Base-by-base conservation (phyloP, 2,797 vertebrate species). In the Labroides dimidiatus region DNA sequence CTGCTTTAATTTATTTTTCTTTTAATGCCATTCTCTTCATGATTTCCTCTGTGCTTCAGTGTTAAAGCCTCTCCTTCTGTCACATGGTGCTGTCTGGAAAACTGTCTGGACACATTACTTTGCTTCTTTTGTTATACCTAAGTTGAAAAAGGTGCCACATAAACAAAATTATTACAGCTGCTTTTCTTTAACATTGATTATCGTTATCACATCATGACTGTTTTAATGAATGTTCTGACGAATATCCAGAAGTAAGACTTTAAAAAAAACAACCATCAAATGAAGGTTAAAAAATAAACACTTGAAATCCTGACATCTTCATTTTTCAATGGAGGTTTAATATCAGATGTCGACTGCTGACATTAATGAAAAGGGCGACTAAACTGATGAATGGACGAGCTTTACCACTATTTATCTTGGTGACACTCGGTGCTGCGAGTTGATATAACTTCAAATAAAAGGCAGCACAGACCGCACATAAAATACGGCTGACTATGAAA, bases 371-470 rank as follows among this genome's bases (percentile, higher is more conserved):
- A 69, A 43, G 27, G n/a, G 39, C 16, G 20, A 52, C 47, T 45
- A 49, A 71, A 43, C 59, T 78, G 69, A 73, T 72, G 39, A 66
- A 82, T 62, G 50, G 64, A 68, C 44, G 41, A 13, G 44, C 71
- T 62, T 79, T 24, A 61, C 19, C 51, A 33, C 52, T 39, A 42
- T 75, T 76, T 63, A 67, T 78, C 54, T 53, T 42, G 19, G 48
- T 72, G 79, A 69, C 67, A 52, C 47, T 30, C 27, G 27, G 44
- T 1, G 1, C 76, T 62, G 70, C 52, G 42, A 78, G 69, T 24
- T 75, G 80, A 84, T 77, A 63, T 64, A 72, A 73, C 72, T 84
- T 84, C 64, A 84, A 83, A 68, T 59, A 33, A 79, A 82, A 66
- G 19, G 39, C 60, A 47, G 47, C 64, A 65, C 61, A 17, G 58